phyloP scores from a whole-genome alignment of 2,888 invertebrate species.

The Hyposoter dolosus region DNA sequence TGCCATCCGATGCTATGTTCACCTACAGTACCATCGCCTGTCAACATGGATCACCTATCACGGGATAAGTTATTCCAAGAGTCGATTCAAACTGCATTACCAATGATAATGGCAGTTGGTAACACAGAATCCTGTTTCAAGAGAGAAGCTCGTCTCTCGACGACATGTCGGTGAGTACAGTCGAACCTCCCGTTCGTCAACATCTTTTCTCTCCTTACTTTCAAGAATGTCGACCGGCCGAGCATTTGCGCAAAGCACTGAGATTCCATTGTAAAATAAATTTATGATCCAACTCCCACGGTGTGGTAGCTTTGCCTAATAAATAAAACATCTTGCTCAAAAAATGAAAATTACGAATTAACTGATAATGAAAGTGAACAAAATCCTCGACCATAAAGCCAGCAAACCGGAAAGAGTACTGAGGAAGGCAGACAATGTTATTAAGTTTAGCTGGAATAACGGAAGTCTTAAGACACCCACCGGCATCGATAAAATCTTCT shows the following conservation, averaged over 20 bases:
- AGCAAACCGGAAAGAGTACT: not conserved
- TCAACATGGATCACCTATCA: not conserved
- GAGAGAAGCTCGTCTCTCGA: not conserved
- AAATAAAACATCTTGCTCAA: not conserved
- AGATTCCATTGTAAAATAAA: not conserved
- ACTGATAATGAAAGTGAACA: not conserved
- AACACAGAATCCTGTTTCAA: constrained; percentile 28
- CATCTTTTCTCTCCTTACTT: too few relatives aligned
- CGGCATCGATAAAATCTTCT: constrained; percentile 49
- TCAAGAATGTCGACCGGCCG: too few relatives aligned
- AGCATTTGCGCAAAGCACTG: too few relatives aligned
- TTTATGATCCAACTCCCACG: not conserved
- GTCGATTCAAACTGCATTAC: not conserved
- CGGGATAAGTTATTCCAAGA: not conserved
- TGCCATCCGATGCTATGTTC: not conserved
- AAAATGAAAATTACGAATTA: not conserved
- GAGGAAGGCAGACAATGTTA: not conserved
- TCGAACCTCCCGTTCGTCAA: too few relatives aligned
- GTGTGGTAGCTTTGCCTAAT: not conserved
- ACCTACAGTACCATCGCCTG: not conserved
- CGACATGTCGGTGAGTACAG: not conserved
- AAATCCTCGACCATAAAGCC: not conserved
- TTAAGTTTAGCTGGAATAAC: constrained; percentile 49
- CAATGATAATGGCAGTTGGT: not conserved
- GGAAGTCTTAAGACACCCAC: not conserved